Evolutionary conservation across 2,797 vertebrate genomes (phyloP).

Genomic region (Notolabrus celidotus): DNA sequence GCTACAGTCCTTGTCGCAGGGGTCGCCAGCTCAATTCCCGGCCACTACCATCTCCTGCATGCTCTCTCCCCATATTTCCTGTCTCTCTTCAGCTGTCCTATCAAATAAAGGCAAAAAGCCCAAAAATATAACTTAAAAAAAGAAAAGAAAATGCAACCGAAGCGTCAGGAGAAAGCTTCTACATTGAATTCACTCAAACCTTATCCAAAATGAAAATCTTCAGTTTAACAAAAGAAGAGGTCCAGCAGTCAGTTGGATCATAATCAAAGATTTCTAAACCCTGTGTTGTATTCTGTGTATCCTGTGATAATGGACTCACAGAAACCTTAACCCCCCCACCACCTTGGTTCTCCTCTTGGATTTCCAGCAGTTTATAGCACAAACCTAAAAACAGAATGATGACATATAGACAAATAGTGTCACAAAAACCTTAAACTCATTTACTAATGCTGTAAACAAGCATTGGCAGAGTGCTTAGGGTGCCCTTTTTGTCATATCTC

Average conservation of each 20-base stretch:
- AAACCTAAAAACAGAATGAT: slow-evolving; percentile 75
- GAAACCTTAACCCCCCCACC: slow-evolving; percentile 53
- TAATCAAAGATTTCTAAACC: background rate
- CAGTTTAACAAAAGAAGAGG: too few relatives aligned
- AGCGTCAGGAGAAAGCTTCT: background rate
- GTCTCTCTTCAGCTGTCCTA: too few relatives aligned
- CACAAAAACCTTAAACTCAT: slow-evolving; percentile 66
- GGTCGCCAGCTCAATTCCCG: too few relatives aligned
- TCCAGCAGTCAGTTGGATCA: too few relatives aligned
- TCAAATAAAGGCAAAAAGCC: too few relatives aligned
- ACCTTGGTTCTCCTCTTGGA: slow-evolving; percentile 51
- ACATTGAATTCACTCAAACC: background rate
- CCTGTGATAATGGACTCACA: background rate
- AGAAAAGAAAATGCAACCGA: slow-evolving; percentile 1
- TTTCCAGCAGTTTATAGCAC: slow-evolving; percentile 63
- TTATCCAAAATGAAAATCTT: background rate
- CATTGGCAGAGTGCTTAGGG: slow-evolving; percentile 68
- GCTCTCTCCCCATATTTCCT: too few relatives aligned
- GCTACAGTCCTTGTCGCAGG: too few relatives aligned
- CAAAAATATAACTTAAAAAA: too few relatives aligned
- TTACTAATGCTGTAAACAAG: slow-evolving; percentile 71
- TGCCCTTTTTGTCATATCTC: slow-evolving; percentile 82
- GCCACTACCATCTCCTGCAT: too few relatives aligned
- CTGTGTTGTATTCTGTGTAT: too few relatives aligned
- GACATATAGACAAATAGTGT: slow-evolving; percentile 74